phyloP scores from a whole-genome alignment of 2,888 invertebrate species.

The Zaprionus bogoriensis region DNA sequence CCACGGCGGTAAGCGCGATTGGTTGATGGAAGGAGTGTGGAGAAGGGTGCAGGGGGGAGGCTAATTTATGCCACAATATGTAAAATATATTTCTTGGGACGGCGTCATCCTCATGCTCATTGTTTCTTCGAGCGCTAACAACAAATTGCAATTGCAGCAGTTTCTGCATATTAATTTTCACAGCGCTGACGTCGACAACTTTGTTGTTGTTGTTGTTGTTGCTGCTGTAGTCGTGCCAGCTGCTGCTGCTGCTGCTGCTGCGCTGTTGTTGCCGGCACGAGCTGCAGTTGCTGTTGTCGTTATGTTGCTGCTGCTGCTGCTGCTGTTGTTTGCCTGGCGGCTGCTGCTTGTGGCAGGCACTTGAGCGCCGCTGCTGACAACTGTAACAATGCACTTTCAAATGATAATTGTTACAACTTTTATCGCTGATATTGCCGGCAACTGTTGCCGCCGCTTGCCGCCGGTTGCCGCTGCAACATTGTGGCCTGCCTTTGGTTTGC shows the following conservation, averaged over 20 bases:
- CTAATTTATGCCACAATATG: slow-evolving; percentile 13
- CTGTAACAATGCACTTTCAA: slow-evolving; percentile 77
- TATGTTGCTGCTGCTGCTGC: slow-evolving; percentile 18
- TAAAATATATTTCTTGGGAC: slow-evolving; percentile 43
- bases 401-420: slow-evolving; percentile 78
- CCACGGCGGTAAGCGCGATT: slow-evolving; percentile 56
- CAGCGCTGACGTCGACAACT: slow-evolving; percentile 42
- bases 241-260: slow-evolving; percentile 16
- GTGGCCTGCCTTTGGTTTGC: slow-evolving; percentile 34
- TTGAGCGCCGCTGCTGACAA: slow-evolving; percentile 64
- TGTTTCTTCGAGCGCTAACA: slow-evolving; percentile 60
- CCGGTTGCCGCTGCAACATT: slow-evolving; percentile 35
- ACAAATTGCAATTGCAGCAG: slow-evolving; percentile 74
- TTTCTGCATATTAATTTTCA: slow-evolving; percentile 73
- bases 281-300: slow-evolving; percentile 35
- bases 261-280: slow-evolving; percentile 52
- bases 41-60: too few species aligned
- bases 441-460: slow-evolving; percentile 54
- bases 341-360: slow-evolving; percentile 35
- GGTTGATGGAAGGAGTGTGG: too few species aligned
- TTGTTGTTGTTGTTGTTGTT: slow-evolving; percentile 8
- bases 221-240: slow-evolving; percentile 24
- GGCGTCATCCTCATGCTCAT: slow-evolving; percentile 56
- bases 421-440: slow-evolving; percentile 70
- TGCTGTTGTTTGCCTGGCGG: slow-evolving; percentile 15